Percentiles rank a stretch among this genome's conserved stretches.
phyloP scores from a whole-genome alignment of 2,797 vertebrate genomes.

The Apodemus agrarius region DNA sequence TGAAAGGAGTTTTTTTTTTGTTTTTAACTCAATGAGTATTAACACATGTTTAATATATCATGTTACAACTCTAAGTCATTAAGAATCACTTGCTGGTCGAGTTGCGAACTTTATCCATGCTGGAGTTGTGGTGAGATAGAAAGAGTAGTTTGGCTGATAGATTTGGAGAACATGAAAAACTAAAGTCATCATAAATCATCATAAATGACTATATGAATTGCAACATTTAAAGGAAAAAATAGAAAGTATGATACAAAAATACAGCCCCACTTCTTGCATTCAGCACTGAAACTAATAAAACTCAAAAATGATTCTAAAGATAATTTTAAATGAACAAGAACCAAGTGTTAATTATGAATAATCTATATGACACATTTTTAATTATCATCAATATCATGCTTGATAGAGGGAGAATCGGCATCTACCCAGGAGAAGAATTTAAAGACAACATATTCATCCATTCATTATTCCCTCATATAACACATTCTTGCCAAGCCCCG shows the following conservation, averaged over 20 bases:
- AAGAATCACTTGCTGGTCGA: not conserved
- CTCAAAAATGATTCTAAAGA: constrained; percentile 50
- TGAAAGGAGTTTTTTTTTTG: not conserved
- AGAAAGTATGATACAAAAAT: constrained; percentile 32
- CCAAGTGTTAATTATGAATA: constrained; percentile 24
- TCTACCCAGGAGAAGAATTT: constrained; percentile 9
- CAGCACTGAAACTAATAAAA: constrained; percentile 1
- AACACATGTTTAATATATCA: not conserved
- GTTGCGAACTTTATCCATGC: not conserved
- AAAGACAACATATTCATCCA: not conserved
- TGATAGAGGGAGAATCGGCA: constrained; percentile 39
- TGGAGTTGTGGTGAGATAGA: not conserved
- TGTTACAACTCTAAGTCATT: not conserved
- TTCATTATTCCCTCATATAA: not conserved
- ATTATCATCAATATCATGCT: constrained; percentile 7
- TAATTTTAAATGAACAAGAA: constrained; percentile 46
- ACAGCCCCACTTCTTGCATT: not conserved
- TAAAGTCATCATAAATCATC: not conserved
- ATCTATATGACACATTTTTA: constrained; percentile 33
- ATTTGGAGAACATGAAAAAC: constrained; percentile 18
- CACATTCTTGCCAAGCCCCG: not conserved
- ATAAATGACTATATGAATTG: not conserved
- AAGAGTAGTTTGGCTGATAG: not conserved
- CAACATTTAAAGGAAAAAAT: constrained; percentile 28
- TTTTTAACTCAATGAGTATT: not conserved